Evolutionary conservation across 2,888 invertebrate species (phyloP).

Genomic region (Platypus cylindrus): DNA sequence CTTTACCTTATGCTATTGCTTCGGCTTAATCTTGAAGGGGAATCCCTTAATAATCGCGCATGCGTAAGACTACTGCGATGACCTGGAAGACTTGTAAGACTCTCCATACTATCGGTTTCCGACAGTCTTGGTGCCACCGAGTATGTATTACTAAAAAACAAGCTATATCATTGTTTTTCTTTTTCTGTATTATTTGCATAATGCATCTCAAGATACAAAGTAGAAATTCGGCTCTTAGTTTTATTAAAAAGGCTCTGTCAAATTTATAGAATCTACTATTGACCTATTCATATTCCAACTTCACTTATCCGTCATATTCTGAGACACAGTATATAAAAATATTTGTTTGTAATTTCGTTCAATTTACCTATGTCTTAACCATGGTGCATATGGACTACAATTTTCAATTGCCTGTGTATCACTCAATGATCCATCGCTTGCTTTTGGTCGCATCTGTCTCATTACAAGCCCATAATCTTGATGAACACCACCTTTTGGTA

Average conservation of each 20-base stretch:
- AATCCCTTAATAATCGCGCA: slow-evolving; percentile 51
- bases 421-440: slow-evolving; percentile 69
- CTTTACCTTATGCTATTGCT: slow-evolving; percentile 84
- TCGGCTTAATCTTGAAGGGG: slow-evolving; percentile 65
- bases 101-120: slow-evolving; percentile 83
- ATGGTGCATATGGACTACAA: slow-evolving; percentile 71
- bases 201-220: too few relatives aligned
- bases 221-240: too few relatives aligned
- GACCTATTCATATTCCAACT: too few relatives aligned
- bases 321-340: too few relatives aligned
- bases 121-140: slow-evolving; percentile 65
- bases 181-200: too few relatives aligned
- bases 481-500: slow-evolving; percentile 52
- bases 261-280: too few relatives aligned
- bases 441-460: slow-evolving; percentile 33
- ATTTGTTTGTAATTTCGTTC: too few relatives aligned
- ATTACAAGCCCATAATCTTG: slow-evolving; percentile 34
- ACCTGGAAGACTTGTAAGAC: slow-evolving; percentile 45
- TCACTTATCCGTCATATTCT: too few relatives aligned
- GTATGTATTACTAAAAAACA: slow-evolving; percentile 53
- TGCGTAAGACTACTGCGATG: slow-evolving; percentile 61
- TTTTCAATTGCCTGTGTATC: slow-evolving; percentile 78
- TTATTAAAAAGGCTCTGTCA: too few relatives aligned
- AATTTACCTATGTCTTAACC: slow-evolving; percentile 68
- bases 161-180: too few relatives aligned